Evolutionary conservation across 2,797 vertebrate species (phyloP).

Genomic region (Acanthornis magna): DNA sequence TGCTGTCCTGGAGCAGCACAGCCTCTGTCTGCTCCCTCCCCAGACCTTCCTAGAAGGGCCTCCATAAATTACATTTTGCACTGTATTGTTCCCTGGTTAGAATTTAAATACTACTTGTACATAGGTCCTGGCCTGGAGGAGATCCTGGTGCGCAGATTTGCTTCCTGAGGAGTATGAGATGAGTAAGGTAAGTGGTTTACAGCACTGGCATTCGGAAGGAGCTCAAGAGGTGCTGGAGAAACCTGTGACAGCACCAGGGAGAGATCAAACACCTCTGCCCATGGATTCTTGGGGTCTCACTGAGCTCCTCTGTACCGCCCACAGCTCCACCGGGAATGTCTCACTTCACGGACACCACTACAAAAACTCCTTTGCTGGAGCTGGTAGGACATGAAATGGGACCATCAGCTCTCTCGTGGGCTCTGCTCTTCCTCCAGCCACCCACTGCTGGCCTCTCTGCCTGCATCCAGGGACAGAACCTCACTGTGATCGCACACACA

Average conservation of each 20-base stretch:
- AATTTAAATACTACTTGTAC: not conserved
- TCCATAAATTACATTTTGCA: not conserved
- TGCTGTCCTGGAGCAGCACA: not conserved
- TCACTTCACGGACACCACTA: not conserved
- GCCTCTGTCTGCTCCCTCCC: not conserved
- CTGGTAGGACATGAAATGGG: not conserved
- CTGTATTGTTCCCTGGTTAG: not conserved
- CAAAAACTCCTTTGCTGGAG: not conserved
- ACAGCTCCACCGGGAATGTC: not conserved
- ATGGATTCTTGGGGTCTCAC: not conserved
- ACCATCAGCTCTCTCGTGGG: not conserved
- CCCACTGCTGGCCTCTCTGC: not conserved
- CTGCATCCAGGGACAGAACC: not conserved
- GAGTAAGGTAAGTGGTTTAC: not conserved
- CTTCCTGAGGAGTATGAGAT: not conserved
- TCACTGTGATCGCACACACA: not conserved
- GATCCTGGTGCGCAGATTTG: not conserved
- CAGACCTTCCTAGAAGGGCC: not conserved
- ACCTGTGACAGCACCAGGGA: not conserved
- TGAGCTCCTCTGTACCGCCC: not conserved
- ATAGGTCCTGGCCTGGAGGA: not conserved
- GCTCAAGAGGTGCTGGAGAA: not conserved
- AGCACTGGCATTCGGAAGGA: not conserved
- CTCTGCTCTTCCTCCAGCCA: not conserved
- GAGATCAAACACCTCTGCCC: not conserved